A percentile compares a stretch with the other conserved stretches of the same genome.
Conservation (phyloP, 2,797 vertebrate species). For the Amphiprion clarkii region DNA sequence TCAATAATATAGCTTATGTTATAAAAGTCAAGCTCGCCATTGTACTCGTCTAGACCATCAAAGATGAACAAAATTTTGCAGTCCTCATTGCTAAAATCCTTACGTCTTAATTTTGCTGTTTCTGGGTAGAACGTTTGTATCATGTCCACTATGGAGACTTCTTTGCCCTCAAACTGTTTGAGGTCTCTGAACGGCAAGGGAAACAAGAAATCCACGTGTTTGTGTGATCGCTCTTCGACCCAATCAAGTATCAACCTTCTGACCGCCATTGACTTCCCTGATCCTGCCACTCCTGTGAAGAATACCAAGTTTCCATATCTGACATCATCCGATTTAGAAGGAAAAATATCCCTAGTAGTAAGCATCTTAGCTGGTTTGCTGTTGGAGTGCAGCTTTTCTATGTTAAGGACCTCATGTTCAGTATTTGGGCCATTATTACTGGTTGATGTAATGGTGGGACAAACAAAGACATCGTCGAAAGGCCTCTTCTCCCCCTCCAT, state of each 20-base stretch:
- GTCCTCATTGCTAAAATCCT: constrained; percentile 44
- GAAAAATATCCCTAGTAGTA: constrained; percentile 63
- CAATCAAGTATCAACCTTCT: constrained; percentile 83
- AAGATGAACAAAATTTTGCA: constrained; percentile 79
- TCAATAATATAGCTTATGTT: constrained; percentile 30
- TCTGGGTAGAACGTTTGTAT: constrained; percentile 80
- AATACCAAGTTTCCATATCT: constrained; percentile 40
- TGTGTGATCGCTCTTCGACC: constrained; percentile 71
- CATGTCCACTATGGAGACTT: constrained; percentile 71
- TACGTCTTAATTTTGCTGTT: constrained; percentile 64
- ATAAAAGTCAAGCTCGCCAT: constrained; percentile 66
- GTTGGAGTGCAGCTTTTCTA: constrained; percentile 69
- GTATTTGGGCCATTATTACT: constrained; percentile 77
- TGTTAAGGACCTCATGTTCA: constrained; percentile 81
- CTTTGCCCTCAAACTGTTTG: constrained; percentile 58
- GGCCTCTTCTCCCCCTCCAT: constrained; percentile 50
- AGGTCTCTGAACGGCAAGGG: constrained; percentile 80
- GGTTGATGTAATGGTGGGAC: constrained; percentile 65
- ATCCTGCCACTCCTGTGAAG: constrained; percentile 78
- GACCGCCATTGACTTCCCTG: constrained; percentile 81
- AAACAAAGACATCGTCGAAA: constrained; percentile 68
- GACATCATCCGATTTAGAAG: background rate
- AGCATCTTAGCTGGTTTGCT: constrained; percentile 17
- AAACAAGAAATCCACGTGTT: constrained; percentile 77
- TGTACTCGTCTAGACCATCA: constrained; percentile 85